Conservation (phyloP, 2,113 vertebrate species). For the Taxidea taxus region DNA sequence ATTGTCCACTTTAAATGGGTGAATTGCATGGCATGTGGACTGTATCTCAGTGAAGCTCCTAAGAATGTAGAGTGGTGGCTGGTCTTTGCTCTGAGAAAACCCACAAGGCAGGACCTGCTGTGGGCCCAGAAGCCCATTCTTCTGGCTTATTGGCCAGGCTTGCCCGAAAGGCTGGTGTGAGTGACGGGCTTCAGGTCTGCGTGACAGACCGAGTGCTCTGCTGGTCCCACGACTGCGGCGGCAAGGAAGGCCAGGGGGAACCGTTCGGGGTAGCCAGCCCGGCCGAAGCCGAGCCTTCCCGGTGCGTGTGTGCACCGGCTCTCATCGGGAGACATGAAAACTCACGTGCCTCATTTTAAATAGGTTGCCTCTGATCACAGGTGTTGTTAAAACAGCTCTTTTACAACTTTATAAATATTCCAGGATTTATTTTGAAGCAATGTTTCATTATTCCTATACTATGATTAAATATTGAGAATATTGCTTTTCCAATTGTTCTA, state of each 20-base stretch:
- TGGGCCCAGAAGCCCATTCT: not conserved
- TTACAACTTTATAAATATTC: conserved; percentile 72
- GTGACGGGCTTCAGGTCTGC: not conserved
- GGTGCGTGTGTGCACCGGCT: not conserved
- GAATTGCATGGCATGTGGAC: not conserved
- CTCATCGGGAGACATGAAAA: conserved; percentile 56
- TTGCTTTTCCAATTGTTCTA: conserved; percentile 89
- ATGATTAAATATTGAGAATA: conserved; percentile 89
- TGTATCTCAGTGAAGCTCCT: not conserved
- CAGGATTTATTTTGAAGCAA: conserved; percentile 83
- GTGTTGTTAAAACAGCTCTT: conserved; percentile 72
- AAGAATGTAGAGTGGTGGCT: not conserved
- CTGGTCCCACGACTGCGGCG: fast-evolving
- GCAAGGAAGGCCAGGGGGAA: not conserved
- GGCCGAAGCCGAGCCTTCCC: not conserved
- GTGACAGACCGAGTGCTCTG: not conserved
- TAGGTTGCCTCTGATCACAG: conserved; percentile 41
- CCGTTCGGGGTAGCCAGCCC: not conserved
- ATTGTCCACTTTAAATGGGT: not conserved
- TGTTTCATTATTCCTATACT: conserved; percentile 83
- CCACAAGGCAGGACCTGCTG: fast-evolving
- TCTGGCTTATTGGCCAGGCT: not conserved
- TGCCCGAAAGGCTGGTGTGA: not conserved
- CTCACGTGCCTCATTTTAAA: conserved; percentile 47
- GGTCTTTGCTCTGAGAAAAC: not conserved